Evolutionary conservation across 2,113 vertebrate genomes (phyloP), one percentile per base, ranked within the genome.

Genomic region (Cathartes aura): DNA sequence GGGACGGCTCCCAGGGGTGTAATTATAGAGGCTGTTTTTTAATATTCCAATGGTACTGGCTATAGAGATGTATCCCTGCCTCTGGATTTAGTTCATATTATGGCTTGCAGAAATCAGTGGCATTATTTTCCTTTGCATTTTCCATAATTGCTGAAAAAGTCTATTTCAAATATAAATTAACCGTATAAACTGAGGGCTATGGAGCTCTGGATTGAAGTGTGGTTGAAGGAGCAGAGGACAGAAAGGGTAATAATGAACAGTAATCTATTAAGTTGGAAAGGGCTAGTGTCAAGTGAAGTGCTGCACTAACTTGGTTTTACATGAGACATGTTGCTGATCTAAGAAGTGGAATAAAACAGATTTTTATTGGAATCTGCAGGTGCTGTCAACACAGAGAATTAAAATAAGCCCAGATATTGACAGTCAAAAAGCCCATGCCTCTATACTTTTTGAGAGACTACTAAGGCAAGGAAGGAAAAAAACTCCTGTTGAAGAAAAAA

Each of bases 1-100:
- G 26, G 96, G 93, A 96, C 1, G 13, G 24, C 86, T 98, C 98
- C 93, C 97, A 92, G 80, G 85, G 91, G 97, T 90, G 70, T 98
- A 98, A 97, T 98, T 98, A 97, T 55, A 91, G 53, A 95, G 85
- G 52, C 83, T 96, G 52, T 17, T 98, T 97, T 96, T 97, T 96
- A 97, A 96, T 97, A 97, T 98, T 98, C 89, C 76, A 92, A 17
- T 40, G 66, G 58, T 96, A 94, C 50, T 63, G 42, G 34, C 73
- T 97, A 66, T 56, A 94, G 90, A 97, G 64, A 74, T 53, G 19
- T 88, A 56, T 74, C 67, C 70, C 80, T 97, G 94, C 72, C 80
- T 95, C 50, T 95, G 56, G 75, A 92, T 94, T 98, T 97, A 96
- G 90, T 95, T 98, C 50, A 67, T 94, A 63, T 94, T 96, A 93